phyloP scores from a whole-genome alignment of 2,888 invertebrate genomes.

The Pseudococcus jackbeardsleyi region DNA sequence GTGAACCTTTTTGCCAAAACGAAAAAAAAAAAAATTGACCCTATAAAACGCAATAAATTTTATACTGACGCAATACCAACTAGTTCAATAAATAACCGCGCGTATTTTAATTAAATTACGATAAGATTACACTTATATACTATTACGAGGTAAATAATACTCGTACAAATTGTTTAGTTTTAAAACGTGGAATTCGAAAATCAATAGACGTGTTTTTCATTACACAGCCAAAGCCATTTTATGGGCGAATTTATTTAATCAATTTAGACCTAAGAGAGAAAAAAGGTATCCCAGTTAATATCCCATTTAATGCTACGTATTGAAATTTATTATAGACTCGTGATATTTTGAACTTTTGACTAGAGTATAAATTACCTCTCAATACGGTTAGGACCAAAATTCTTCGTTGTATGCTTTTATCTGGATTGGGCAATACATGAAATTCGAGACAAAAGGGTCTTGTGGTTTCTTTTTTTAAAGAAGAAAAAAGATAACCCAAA shows the following conservation, averaged over 20 bases:
- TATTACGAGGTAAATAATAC: constrained; percentile 17
- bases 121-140: constrained; percentile 17
- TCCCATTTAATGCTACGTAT: background rate
- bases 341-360: constrained; percentile 7
- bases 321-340: constrained; percentile 11
- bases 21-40: background rate
- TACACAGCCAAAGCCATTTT: background rate
- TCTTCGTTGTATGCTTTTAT: background rate
- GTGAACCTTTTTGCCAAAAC: background rate
- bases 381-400: background rate
- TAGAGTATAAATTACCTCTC: background rate
- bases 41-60: constrained; percentile 50
- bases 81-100: constrained; percentile 33
- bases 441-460: background rate
- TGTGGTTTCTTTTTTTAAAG: background rate
- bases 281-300: background rate
- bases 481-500: background rate
- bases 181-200: background rate
- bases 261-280: background rate
- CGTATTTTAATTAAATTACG: constrained; percentile 45
- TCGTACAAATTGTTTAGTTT: background rate
- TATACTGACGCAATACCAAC: constrained; percentile 32
- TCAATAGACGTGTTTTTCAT: background rate
- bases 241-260: background rate
- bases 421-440: background rate